Conservation (phyloP, 2,113 vertebrate genomes). For the Pachypanchax playfairii region DNA sequence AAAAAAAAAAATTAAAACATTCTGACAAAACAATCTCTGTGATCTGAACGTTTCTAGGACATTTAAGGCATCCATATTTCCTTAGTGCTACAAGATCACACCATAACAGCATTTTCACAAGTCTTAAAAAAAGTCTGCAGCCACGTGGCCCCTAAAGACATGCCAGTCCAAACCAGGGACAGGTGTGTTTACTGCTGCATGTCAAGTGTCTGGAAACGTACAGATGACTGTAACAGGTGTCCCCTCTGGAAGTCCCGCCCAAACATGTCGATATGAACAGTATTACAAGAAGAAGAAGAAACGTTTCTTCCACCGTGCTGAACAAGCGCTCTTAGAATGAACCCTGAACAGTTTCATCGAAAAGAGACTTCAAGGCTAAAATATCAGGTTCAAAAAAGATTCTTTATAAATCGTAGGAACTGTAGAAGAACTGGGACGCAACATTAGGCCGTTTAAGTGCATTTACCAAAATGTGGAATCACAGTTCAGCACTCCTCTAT, state of each 20-base stretch:
- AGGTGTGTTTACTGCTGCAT: conserved; percentile 27
- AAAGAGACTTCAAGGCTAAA: conserved; percentile 12
- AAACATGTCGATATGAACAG: conserved; percentile 41
- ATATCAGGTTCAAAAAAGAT: no score
- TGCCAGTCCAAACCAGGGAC: conserved; percentile 23
- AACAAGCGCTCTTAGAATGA: conserved; percentile 9
- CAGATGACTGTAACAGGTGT: conserved; percentile 55
- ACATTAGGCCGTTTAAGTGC: conserved; percentile 66
- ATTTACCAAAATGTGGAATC: conserved; percentile 28
- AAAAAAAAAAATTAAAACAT: conserved; percentile 38
- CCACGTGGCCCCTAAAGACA: conserved; percentile 52
- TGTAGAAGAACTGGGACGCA: conserved; percentile 57
- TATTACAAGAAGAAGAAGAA: no score
- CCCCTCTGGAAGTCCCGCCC: conserved; percentile 41
- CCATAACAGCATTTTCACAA: conserved; percentile 43
- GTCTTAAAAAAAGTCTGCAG: conserved; percentile 31
- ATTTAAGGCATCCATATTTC: conserved; percentile 55
- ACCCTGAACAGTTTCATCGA: background rate
- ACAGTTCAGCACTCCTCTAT: conserved; percentile 83
- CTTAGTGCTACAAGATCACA: conserved; percentile 24
- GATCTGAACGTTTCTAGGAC: conserved; percentile 32
- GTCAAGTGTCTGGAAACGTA: conserved; percentile 59
- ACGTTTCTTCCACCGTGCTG: no score
- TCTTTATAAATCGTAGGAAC: no score
- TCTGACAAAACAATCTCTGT: conserved; percentile 32